Evolutionary conservation across 2,888 invertebrate genomes (phyloP).

Genomic region (Scaptomyza flava): DNA sequence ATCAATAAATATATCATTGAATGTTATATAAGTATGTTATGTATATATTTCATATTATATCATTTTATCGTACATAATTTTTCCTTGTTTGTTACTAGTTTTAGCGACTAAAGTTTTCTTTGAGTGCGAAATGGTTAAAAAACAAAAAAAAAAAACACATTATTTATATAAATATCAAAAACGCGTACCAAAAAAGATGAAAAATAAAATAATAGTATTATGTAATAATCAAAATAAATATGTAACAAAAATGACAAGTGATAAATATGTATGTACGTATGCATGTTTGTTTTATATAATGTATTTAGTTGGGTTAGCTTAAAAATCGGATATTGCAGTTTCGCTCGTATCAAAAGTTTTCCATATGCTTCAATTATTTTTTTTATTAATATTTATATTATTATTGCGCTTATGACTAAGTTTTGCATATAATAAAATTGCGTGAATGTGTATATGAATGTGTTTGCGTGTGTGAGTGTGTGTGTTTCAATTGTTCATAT

Average conservation of each 20-base stretch:
- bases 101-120: conserved; percentile 63
- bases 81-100: conserved; percentile 58
- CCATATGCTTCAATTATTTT: conserved; percentile 28
- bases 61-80: conserved; percentile 73
- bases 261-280: conserved; percentile 22
- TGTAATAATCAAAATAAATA: conserved; percentile 44
- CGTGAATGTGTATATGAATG: conserved; percentile 49
- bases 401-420: conserved; percentile 53
- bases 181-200: conserved; percentile 22
- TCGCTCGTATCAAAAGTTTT: conserved; percentile 42
- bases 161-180: conserved; percentile 34
- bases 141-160: conserved; percentile 21
- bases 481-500: conserved; percentile 48
- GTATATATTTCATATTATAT: conserved; percentile 72
- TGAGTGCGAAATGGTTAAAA: conserved; percentile 22
- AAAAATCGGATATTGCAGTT: conserved; percentile 50
- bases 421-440: conserved; percentile 70
- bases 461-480: conserved; percentile 20
- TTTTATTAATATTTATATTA: conserved; percentile 29
- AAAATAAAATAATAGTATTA: conserved; percentile 28
- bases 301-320: conserved; percentile 30
- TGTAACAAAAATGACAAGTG: conserved; percentile 58
- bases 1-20: conserved; percentile 13
- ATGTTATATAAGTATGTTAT: conserved; percentile 65
- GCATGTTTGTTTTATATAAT: conserved; percentile 7